Base-by-base conservation (phyloP, 2,797 vertebrate species). In the Galago senegalensis region DNA sequence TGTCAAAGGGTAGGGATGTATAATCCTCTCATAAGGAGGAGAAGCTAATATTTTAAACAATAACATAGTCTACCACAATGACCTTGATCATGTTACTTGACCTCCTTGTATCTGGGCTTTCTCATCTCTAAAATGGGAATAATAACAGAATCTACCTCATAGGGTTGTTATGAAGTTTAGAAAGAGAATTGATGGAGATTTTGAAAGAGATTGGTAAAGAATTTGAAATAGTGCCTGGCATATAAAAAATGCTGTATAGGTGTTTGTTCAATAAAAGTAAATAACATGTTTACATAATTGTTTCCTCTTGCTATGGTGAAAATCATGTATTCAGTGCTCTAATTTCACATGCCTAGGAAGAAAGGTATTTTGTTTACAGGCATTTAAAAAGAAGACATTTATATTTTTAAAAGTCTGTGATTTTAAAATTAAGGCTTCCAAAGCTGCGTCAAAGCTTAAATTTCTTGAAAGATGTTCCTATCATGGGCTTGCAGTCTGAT, bases 341-440 rank as follows among this genome's bases (percentile, higher is more conserved):
- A n/a, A 20, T 53, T 61, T 75, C 67, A 69, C 21, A 20, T 56
- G 20, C 13, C 4, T 17, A 86, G 87, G 89, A 92, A 82, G 43
- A 65, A 87, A 89, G 37, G 20, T 53, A 77, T 10, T 85, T 94
- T 91, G 67, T 77, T 81, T 91, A 84, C 3, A 73, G 9, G 25
- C 27, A 80, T 89, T 96, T 89, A 58, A 87, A 96, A 87, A 60
- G 4, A 91, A 93, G 77, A 34, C 58, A 65, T 60, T 93, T 94
- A 61, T 84, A 29, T 73, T 94, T 92, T 86, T 70, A 46, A 80
- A 90, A 94, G 25, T 34, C 34, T 70, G 17, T 77, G 40, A 73
- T 83, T 90, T 75, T 43, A 88, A 89, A 92, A 95, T 86, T 49
- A 94, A 76, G 21, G 18, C 23, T 87, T 86, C 56, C 87, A 80